phyloP scores from a whole-genome alignment of 2,797 vertebrate genomes.

The Bucorvus abyssinicus region DNA sequence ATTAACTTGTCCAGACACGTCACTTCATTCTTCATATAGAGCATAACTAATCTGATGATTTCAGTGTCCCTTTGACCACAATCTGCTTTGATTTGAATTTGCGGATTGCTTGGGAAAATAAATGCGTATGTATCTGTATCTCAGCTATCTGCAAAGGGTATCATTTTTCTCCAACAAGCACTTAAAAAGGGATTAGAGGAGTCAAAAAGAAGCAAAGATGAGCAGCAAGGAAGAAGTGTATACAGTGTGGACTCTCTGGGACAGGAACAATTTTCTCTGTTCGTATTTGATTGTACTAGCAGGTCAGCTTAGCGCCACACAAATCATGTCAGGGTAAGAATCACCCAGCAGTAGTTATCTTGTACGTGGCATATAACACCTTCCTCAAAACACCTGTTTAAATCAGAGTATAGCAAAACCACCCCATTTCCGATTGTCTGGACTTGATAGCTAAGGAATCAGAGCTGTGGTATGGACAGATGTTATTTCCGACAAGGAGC shows the following conservation, averaged over 20 bases:
- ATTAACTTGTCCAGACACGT: conserved; percentile 32
- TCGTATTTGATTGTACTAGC: not conserved
- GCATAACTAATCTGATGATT: conserved; percentile 53
- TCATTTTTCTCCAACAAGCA: not conserved
- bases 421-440: not conserved
- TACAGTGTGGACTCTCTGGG: not conserved
- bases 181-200: not conserved
- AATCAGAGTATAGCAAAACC: not conserved
- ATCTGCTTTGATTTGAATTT: conserved; percentile 26
- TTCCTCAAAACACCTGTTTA: not conserved
- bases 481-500: conserved; percentile 7
- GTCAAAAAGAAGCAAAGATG: not conserved
- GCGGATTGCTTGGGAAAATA: conserved; percentile 3
- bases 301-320: not conserved
- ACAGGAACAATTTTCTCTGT: not conserved
- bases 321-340: not conserved
- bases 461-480: not conserved
- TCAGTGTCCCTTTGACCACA: conserved; percentile 34
- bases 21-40: conserved; percentile 27
- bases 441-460: not conserved
- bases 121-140: not conserved
- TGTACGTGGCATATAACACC: not conserved
- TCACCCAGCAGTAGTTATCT: not conserved
- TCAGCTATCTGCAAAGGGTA: not conserved
- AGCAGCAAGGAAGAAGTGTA: not conserved